Evolutionary conservation across 92 coral and sea anemone species (phyloP).

Genomic region (Zoanthus sansibaricus): DNA sequence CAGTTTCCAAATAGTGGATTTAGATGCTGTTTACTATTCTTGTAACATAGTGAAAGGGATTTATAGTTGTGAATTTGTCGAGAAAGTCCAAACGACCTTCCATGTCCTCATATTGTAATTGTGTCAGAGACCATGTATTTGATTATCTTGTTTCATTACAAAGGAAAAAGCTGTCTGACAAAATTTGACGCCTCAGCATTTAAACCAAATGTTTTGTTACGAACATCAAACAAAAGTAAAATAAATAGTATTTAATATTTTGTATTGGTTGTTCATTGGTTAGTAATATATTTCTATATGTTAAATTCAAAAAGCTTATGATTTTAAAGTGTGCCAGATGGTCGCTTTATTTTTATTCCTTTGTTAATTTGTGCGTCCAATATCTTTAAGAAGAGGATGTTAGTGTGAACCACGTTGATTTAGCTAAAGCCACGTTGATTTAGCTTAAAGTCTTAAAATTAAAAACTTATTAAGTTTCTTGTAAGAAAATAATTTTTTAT

Average conservation of each 20-base stretch:
- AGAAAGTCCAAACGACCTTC: background rate
- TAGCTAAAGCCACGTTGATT: background rate
- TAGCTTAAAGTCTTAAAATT: background rate
- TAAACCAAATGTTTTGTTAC: background rate
- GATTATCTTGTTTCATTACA: constrained; percentile 4
- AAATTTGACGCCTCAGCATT: background rate
- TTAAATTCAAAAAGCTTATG: background rate
- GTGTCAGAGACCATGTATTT: background rate
- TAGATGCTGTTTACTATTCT: background rate
- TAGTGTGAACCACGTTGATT: background rate
- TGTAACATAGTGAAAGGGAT: background rate
- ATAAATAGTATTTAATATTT: background rate
- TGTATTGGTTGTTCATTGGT: background rate
- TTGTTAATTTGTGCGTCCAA: constrained; percentile 11
- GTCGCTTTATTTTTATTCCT: background rate
- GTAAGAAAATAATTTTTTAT: background rate
- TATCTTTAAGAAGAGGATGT: background rate
- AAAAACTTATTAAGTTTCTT: background rate
- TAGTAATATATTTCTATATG: background rate
- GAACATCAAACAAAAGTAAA: background rate
- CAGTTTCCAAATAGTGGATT: background rate
- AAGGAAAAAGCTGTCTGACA: background rate
- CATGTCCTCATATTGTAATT: constrained; percentile 15
- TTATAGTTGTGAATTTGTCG: background rate
- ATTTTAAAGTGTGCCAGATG: constrained; percentile 3